Conservation (phyloP, 2,113 vertebrate genomes). For the Hymenochirus boettgeri region DNA sequence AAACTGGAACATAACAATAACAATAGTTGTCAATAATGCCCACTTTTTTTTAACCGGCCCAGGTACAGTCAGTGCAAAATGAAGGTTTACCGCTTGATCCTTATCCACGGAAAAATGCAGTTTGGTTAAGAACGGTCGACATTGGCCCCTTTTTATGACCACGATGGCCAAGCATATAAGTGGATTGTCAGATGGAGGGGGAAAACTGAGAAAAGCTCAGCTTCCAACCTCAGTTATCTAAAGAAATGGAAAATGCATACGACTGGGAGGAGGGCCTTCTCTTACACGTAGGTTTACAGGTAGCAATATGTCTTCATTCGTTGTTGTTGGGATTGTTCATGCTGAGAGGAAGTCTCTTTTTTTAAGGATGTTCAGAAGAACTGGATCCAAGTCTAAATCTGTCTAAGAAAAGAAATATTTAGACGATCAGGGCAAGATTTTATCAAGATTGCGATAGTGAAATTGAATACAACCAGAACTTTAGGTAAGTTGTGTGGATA, state of each 20-base stretch:
- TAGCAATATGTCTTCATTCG: too few relatives aligned
- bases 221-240: conserved; percentile 45
- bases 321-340: background rate
- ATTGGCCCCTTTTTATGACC: conserved; percentile 63
- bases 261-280: conserved; percentile 49
- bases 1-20: too few relatives aligned
- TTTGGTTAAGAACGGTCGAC: conserved; percentile 46
- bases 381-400: conserved; percentile 52
- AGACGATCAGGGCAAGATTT: conserved; percentile 48
- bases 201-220: conserved; percentile 45
- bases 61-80: conserved; percentile 53
- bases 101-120: conserved; percentile 58
- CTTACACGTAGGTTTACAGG: conserved; percentile 56
- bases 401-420: conserved; percentile 53
- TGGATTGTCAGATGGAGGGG: conserved; percentile 59
- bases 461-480: conserved; percentile 55
- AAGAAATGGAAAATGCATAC: conserved; percentile 48
- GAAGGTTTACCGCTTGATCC: conserved; percentile 56
- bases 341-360: background rate
- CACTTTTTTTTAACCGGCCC: too few relatives aligned
- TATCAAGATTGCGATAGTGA: conserved; percentile 52
- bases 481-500: too few relatives aligned
- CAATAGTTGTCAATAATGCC: too few relatives aligned
- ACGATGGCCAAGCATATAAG: conserved; percentile 50
- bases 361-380: conserved; percentile 55